A percentile compares a stretch with the other conserved stretches of the same genome.
Conservation (phyloP, 2,888 invertebrate species). For the Calameuta idolon region DNA sequence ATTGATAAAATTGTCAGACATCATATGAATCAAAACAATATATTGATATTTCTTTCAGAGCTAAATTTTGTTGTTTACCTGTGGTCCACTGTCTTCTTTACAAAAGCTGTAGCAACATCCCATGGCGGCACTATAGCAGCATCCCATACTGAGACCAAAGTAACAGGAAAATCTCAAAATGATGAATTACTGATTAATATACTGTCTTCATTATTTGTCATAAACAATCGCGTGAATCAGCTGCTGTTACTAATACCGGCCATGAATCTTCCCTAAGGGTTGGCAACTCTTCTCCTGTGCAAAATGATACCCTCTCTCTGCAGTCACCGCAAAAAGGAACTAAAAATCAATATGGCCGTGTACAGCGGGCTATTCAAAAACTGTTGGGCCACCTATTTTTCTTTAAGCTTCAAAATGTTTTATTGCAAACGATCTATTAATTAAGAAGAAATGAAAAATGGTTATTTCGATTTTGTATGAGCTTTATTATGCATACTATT, state of each 20-base stretch:
- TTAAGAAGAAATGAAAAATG: no score
- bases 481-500: no score
- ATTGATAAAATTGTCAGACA: neutral
- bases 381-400: no score
- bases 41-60: neutral
- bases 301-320: no score
- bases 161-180: neutral
- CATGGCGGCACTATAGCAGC: conserved; percentile 63
- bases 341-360: no score
- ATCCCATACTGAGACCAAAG: conserved; percentile 47
- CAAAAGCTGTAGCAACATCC: conserved; percentile 81
- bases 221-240: neutral
- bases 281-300: no score
- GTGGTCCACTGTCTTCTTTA: conserved; percentile 77
- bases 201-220: neutral
- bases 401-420: no score
- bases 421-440: no score
- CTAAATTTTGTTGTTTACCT: conserved; percentile 68
- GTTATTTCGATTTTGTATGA: no score
- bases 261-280: neutral
- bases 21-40: neutral
- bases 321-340: no score
- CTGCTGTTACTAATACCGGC: neutral
- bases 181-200: neutral
- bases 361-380: no score